Conservation (phyloP, 2,888 invertebrate species). For the Teinopalpus imperialis region DNA sequence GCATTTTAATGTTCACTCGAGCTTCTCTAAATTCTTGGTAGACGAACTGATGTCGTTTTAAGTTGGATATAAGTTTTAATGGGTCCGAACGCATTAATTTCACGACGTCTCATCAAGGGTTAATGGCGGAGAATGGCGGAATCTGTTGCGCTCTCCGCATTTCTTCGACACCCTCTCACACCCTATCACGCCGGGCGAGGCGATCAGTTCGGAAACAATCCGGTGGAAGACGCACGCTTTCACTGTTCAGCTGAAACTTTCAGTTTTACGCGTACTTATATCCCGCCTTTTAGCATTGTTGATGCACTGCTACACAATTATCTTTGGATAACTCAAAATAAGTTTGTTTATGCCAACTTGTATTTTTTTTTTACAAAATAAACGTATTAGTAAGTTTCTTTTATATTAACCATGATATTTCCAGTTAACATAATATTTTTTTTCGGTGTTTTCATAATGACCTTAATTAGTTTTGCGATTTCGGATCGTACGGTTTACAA, state of each 20-base stretch:
- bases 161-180: conserved; percentile 26
- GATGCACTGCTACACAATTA: too few species aligned
- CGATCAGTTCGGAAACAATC: conserved; percentile 30
- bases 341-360: too few species aligned
- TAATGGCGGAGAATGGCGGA: conserved; percentile 41
- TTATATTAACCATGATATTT: too few species aligned
- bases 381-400: too few species aligned
- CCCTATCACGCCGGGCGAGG: conserved; percentile 17
- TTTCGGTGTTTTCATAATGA: conserved; percentile 9
- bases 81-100: conserved; percentile 39
- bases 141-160: conserved; percentile 46
- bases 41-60: conserved; percentile 18
- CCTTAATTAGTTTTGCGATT: background rate
- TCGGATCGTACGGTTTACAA: conserved; percentile 83
- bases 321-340: too few species aligned
- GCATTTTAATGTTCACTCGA: too few species aligned
- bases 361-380: too few species aligned
- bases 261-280: background rate
- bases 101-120: conserved; percentile 39
- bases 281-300: background rate
- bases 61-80: conserved; percentile 36
- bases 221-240: conserved; percentile 30
- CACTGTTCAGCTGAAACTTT: conserved; percentile 8
- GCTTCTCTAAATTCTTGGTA: background rate
- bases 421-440: conserved; percentile 13